Base-by-base conservation (phyloP, 64 coral and sea anemone species). In the Anthopleura sola region DNA sequence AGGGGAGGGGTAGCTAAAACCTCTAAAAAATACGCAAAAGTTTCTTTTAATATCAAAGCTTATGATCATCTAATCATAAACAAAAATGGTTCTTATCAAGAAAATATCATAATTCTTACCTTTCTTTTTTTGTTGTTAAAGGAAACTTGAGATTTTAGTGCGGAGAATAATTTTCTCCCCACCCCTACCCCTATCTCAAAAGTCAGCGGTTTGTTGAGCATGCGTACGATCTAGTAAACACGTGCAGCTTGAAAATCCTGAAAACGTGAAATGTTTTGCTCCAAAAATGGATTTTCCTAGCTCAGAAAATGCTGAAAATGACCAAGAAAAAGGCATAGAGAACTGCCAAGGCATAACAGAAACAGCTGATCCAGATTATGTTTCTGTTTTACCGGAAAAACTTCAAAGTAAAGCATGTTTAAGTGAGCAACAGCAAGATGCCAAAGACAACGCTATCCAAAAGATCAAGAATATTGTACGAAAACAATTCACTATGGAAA, bases 401-500 rank as follows among this genome's bases (percentile, higher is more conserved):
- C 80, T 84, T 46, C 86, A 74, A 49, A 82, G 76, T 44, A 84
- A 92, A 82, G 75, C 56, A 18, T 85, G 24, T 20, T 86, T 95
- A 1, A 94, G 75, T 47, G 29, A 86, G 18, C 90, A 92, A 75
- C 97, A 94, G 75, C 83, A 95, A 90, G 97, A 99, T 84, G 92
- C 93, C 21, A 89, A 92, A 46, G 97, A 99, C 83, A 84, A 86
- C 32, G 75, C 93, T 1, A 87, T 89, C 6, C 87, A 92, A 49
- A 92, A 87, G 81, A 99, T 99, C 10, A 86, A 95, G 37, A 82
- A 88, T 6, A 94, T 95, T 20, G 91, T 99, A 82, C 97, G 82
- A 13, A 83, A 99, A 57, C 97, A 99, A 49, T 99, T 99, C 68
- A 84, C 90, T 17, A 88, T 99, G 53, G 97, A 99, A 77, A 94